Conservation (phyloP, 2,888 invertebrate genomes). For the Cremastinae sp. region DNA sequence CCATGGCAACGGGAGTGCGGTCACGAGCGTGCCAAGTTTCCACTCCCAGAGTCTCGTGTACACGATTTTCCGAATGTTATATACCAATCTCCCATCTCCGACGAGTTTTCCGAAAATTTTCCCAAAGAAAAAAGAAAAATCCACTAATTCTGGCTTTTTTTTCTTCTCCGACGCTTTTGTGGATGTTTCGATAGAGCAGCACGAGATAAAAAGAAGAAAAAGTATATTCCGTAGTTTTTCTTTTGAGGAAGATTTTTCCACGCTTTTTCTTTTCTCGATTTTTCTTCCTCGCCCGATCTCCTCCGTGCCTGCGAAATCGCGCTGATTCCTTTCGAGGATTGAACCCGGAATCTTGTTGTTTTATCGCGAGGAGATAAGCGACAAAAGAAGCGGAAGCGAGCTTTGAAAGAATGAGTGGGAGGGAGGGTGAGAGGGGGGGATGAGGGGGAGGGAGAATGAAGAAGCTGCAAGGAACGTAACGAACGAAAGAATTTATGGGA, state of each 20-base stretch:
- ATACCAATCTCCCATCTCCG: no score
- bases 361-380: conserved; percentile 46
- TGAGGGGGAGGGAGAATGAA: not conserved
- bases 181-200: no score
- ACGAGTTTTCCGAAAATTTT: no score
- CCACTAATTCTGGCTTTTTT: no score
- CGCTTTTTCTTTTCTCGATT: not conserved
- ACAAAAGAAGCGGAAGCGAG: conserved; percentile 16
- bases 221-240: not conserved
- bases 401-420: not conserved
- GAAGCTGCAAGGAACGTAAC: conserved; percentile 12
- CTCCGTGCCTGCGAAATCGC: not conserved
- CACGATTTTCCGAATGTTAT: no score
- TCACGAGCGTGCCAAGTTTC: no score
- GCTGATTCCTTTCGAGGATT: conserved; percentile 11
- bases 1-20: not conserved
- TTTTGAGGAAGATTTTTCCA: no score
- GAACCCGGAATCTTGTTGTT: conserved; percentile 28
- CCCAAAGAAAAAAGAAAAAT: no score
- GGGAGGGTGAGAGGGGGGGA: not conserved
- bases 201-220: not conserved
- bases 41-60: no score
- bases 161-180: not conserved
- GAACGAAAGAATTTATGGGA: conserved; percentile 45
- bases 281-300: conserved; percentile 17